Evolutionary conservation across 2,797 vertebrate species (phyloP).

Genomic region (Centropyge bicolor): DNA sequence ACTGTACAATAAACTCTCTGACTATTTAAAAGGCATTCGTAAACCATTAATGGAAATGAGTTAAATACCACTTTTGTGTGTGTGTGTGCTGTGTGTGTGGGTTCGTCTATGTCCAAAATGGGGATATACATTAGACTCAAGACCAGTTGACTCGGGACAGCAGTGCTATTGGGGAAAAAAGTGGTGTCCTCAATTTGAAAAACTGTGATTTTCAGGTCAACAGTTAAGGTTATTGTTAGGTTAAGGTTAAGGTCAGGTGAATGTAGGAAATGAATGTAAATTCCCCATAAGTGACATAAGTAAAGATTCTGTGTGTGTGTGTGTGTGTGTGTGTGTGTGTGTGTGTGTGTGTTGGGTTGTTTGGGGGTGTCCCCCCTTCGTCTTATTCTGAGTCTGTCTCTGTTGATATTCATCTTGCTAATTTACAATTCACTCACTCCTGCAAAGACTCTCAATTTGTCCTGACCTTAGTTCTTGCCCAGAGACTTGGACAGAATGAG

Average conservation of each 20-base stretch:
- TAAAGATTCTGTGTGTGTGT: neutral
- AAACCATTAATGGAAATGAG: constrained; percentile 29
- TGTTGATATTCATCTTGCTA: constrained; percentile 73
- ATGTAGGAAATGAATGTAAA: no score
- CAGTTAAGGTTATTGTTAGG: no score
- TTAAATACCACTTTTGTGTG: neutral
- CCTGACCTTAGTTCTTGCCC: constrained; percentile 76
- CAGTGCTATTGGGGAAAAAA: no score
- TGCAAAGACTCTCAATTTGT: constrained; percentile 70
- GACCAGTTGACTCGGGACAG: no score
- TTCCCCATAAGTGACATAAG: no score
- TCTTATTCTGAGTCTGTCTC: constrained; percentile 54
- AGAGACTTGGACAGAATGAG: constrained; percentile 62
- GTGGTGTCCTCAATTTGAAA: no score
- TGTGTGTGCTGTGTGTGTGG: constrained; percentile 2
- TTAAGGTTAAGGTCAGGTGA: no score
- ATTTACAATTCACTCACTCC: constrained; percentile 75
- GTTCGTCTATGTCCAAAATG: neutral
- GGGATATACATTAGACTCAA: no score
- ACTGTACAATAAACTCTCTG: constrained; percentile 39
- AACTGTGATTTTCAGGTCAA: no score
- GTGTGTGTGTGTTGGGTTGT: neutral
- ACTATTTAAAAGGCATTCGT: constrained; percentile 18
- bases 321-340: constrained; percentile 7
- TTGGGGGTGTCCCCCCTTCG: neutral